Evolutionary conservation across 2,113 vertebrate species (phyloP).

Genomic region (Pteruthius melanotis): DNA sequence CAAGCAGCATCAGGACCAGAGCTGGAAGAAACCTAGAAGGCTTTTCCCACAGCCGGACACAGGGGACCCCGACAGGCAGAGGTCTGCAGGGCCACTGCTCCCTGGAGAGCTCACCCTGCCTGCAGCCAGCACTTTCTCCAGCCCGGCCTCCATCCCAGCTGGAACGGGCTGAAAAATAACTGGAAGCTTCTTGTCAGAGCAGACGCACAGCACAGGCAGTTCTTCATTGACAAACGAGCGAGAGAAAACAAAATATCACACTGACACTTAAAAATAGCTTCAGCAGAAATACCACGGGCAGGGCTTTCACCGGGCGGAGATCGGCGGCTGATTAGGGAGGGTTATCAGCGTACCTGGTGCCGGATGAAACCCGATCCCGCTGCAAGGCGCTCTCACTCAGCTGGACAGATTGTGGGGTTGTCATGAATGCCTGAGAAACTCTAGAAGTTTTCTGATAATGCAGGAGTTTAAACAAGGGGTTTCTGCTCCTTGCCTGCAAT

Average conservation of each 20-base stretch:
- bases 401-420: background rate
- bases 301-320: background rate
- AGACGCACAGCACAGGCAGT: background rate
- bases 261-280: constrained; percentile 45
- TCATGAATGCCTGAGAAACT: background rate
- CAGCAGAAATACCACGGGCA: background rate
- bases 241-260: constrained; percentile 30
- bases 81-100: background rate
- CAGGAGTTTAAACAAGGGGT: background rate
- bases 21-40: background rate
- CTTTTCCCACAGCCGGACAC: background rate
- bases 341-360: background rate
- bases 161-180: constrained; percentile 3
- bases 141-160: constrained; percentile 14
- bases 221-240: background rate
- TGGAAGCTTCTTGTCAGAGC: constrained; percentile 27
- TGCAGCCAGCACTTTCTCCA: background rate
- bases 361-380: background rate
- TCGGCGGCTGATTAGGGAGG: background rate
- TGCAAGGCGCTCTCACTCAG: background rate
- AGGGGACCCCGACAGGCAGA: background rate
- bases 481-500: background rate
- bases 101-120: background rate
- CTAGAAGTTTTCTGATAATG: background rate
- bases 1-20: background rate